Evolutionary conservation across 2,888 invertebrate genomes (phyloP), one percentile per base, ranked within the genome.

Genomic region (Meliscaeva auricollis): DNA sequence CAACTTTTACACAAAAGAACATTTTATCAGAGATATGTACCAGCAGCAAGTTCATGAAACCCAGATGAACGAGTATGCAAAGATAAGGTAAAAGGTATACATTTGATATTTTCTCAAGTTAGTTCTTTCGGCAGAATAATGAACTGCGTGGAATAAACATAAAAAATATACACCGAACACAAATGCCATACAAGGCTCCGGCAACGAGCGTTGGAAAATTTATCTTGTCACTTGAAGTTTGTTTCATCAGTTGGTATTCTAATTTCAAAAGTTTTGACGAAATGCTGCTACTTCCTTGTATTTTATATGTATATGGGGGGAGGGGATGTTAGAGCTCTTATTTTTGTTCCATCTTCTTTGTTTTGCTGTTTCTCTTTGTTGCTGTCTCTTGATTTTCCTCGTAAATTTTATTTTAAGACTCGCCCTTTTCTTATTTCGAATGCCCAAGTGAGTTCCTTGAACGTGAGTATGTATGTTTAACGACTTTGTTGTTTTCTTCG

Each of bases 281-380:
- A 80, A 80, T 75, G 72, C 79, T 75, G 72, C 79, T 66, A 72
- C 79, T 80, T 80, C 84, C 84, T 84, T 84, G 75, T 38, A 20
- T n/a, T n/a, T n/a, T n/a, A n/a, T n/a, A n/a, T n/a, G n/a, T n/a
- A n/a, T n/a, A n/a, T n/a, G n/a, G n/a, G n/a, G n/a, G n/a, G n/a
- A n/a, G n/a, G n/a, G n/a, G n/a, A n/a, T n/a, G n/a, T n/a, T n/a
- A n/a, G n/a, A n/a, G n/a, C n/a, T n/a, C n/a, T n/a, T 38, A 13
- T 79, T 74, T 75, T 38, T 58, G 11, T 84, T 32, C 44, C 56
- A 11, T 20, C 26, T 20, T 44, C 54, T 62, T 35, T 13, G 48
- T 35, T 70, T 17, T 30, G n/a, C n/a, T n/a, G 11, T 69, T 60
- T 32, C 50, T 41, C 41, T 62, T 30, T 48, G 52, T 41, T 17